These are phyloP conservation scores for Eira barbara DNA, from an alignment of 2,113 vertebrate genomes.

Conservation along the genomic window DNA sequence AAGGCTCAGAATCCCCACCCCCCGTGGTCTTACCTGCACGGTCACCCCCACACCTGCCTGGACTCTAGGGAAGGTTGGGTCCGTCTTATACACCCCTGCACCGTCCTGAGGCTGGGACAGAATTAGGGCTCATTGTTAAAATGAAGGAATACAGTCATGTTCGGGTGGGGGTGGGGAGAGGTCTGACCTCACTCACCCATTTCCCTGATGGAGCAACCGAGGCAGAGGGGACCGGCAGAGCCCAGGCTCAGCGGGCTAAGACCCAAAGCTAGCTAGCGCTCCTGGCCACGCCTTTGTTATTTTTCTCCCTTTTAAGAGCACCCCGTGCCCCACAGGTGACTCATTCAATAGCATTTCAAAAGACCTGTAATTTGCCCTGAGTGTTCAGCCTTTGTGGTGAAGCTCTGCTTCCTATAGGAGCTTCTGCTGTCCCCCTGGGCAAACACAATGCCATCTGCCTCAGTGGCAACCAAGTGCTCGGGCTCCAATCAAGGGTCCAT, in stretches of 20 bases:
- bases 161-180: background rate
- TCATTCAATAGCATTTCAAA: conserved; percentile 36
- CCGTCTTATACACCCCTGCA: background rate
- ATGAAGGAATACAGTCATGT: background rate
- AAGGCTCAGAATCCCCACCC: background rate
- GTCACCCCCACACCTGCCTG: background rate
- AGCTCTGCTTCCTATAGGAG: background rate
- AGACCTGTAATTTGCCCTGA: conserved; percentile 21
- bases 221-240: background rate
- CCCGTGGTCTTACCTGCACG: background rate
- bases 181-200: background rate
- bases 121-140: background rate
- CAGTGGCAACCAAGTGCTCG: background rate
- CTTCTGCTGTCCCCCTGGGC: background rate
- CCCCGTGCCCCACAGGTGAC: conserved; percentile 2
- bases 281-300: conserved; percentile 29
- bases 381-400: background rate
- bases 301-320: conserved; percentile 22
- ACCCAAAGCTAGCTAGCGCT: background rate
- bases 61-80: background rate
- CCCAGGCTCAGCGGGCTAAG: background rate
- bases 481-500: background rate
- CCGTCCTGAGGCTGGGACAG: background rate
- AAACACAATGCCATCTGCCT: background rate
- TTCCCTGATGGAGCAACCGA: background rate